A percentile compares a stretch with the other conserved stretches of the same genome.
Evolutionary conservation across 2,888 invertebrate species (phyloP).

Genomic region (Trachelus iudaicus): DNA sequence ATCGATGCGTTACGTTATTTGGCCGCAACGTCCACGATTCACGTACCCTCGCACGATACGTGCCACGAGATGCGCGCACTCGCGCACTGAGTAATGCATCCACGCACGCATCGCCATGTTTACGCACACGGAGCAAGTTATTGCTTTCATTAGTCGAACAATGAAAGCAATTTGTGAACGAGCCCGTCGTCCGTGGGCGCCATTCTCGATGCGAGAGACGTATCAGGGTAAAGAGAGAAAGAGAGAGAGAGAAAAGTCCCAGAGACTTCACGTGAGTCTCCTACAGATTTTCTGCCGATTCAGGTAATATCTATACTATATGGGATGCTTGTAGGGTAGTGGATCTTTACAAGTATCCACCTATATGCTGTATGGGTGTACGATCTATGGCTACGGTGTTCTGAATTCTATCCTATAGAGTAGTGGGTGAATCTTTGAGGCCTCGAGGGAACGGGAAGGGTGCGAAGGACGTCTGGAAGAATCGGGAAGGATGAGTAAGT

Average conservation of each 20-base stretch:
- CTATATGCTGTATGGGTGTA: background rate
- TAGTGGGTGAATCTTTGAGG: background rate
- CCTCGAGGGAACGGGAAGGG: background rate
- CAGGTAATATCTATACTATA: background rate
- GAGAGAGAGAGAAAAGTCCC: background rate
- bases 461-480: constrained; percentile 13
- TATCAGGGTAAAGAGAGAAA: background rate
- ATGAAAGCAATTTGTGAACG: constrained; percentile 49
- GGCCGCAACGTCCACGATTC: constrained; percentile 24
- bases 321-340: background rate
- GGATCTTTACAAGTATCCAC: background rate
- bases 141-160: constrained; percentile 56
- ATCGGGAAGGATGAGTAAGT: constrained; percentile 24
- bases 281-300: background rate
- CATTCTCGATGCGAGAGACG: background rate
- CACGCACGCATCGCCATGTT: constrained; percentile 13
- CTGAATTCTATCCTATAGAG: background rate
- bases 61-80: background rate
- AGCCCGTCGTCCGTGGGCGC: constrained; percentile 23
- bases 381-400: background rate
- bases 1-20: constrained; percentile 54
- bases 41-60: background rate
- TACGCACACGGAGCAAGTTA: constrained; percentile 30
- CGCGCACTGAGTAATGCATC: constrained; percentile 1
- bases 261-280: background rate